Percentiles rank a stretch among this genome's conserved stretches.
Conservation (phyloP, 2,113 vertebrate genomes). For the Sisor rabdophorus region DNA sequence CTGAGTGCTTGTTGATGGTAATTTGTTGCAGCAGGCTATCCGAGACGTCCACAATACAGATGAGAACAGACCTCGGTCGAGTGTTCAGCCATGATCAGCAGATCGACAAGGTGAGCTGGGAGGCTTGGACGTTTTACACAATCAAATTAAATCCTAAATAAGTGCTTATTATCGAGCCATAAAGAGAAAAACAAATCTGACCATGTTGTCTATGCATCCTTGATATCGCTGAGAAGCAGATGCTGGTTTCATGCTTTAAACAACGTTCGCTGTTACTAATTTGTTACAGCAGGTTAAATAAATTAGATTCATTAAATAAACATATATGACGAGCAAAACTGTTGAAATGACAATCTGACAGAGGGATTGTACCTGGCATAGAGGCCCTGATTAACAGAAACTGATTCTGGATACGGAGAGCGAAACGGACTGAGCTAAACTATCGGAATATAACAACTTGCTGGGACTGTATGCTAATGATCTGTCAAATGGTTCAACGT, state of each 20-base stretch:
- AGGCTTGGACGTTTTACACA: background rate
- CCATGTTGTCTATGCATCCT: background rate
- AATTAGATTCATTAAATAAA: slow-evolving; percentile 7
- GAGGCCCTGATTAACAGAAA: background rate
- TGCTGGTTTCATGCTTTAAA: slow-evolving; percentile 5
- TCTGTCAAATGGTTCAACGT: slow-evolving; percentile 5
- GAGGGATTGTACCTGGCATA: background rate
- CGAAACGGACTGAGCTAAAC: background rate
- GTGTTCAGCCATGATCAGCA: background rate
- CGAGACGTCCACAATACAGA: background rate
- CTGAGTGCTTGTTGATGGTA: slow-evolving; percentile 14
- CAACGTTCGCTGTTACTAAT: slow-evolving; percentile 21
- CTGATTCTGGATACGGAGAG: background rate
- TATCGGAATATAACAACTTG: slow-evolving; percentile 28
- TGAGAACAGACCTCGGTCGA: background rate
- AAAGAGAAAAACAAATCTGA: background rate
- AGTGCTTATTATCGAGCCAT: no score
- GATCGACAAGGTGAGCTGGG: background rate
- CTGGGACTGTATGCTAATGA: slow-evolving; percentile 25
- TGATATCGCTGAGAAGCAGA: slow-evolving; percentile 12
- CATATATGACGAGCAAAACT: slow-evolving; percentile 4
- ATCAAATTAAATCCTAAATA: background rate
- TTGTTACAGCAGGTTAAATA: slow-evolving; percentile 21
- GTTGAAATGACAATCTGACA: background rate
- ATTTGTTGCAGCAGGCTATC: slow-evolving; percentile 17